Evolutionary conservation across 2,113 vertebrate genomes (phyloP), one percentile per base, ranked within the genome.

Genomic region (Trichomycterus rosablanca): DNA sequence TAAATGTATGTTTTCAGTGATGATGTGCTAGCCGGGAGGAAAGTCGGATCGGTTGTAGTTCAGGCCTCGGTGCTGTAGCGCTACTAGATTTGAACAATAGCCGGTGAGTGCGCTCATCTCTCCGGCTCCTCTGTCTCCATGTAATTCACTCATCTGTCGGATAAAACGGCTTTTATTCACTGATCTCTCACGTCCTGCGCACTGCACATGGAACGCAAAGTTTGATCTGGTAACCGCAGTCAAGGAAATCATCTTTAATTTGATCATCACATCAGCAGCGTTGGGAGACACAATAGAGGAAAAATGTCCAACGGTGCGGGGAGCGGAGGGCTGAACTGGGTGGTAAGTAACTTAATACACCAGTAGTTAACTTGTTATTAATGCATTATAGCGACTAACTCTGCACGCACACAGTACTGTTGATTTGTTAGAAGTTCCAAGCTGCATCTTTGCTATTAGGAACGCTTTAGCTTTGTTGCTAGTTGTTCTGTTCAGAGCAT

Each of bases 271-370:
- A 66, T 42, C 56, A 40, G 34, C 34, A 56, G 61, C 49, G 10
- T 43, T 46, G 70, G 61, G 56, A 68, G 76, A 71, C 81, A 83
- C 85, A 85, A 88, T 66, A 86, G 84, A n/a, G 32, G 54, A 66
- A 91, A 87, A 82, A 98, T 97, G 93, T 94, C 93, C 78, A 94
- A 94, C 83, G 90, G 90, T 57, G 90, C 89, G 49, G 88, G 90
- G 1, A 84, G 90, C 69, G 82, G 87, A 4, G 85, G 74, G 40
- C 74, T 91, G 75, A 86, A 88, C 30, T 92, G 90, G 89, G 75
- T 90, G 90, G 91, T 91, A 70, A 91, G 88, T 89, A 69, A 2
- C 23, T 14, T 9, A 5, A n/a, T 15, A 10, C 51, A 26, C 8
- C 20, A n/a, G n/a, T n/a, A n/a, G n/a, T n/a, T n/a, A n/a, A n/a